A percentile compares a stretch with the other conserved stretches of the same genome.
Evolutionary conservation across 2,797 vertebrate species (phyloP).

Genomic region (Spondyliosoma cantharus): DNA sequence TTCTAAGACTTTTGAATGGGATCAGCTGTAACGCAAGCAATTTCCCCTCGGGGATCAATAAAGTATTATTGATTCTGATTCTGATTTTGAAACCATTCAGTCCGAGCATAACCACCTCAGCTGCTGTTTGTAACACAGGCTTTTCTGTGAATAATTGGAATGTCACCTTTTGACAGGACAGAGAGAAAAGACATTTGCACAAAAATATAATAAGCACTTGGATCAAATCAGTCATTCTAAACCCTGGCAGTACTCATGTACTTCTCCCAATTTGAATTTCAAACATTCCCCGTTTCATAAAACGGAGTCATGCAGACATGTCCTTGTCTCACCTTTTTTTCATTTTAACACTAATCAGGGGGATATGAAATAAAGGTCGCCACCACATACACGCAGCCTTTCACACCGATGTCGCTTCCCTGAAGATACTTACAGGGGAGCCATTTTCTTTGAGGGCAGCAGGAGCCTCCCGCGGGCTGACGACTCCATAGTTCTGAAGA

Average conservation of each 20-base stretch:
- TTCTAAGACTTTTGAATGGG: too few relatives aligned
- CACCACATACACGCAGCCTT: slow-evolving; percentile 2
- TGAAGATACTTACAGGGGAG: slow-evolving; percentile 81
- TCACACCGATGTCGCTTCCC: slow-evolving; percentile 29
- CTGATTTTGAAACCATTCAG: too few relatives aligned
- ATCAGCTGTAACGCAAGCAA: too few relatives aligned
- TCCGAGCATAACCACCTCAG: background rate
- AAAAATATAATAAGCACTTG: background rate
- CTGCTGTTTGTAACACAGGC: background rate
- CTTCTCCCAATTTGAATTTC: background rate
- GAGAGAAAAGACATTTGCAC: background rate
- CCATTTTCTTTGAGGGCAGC: slow-evolving; percentile 80
- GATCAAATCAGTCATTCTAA: background rate
- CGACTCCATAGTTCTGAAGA: slow-evolving; percentile 70
- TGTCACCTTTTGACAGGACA: background rate
- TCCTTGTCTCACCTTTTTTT: slow-evolving; percentile 10
- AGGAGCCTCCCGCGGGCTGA: slow-evolving; percentile 68
- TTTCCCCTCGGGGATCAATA: too few relatives aligned
- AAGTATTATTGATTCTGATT: too few relatives aligned
- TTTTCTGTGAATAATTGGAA: background rate
- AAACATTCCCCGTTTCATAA: background rate
- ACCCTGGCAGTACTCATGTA: too few relatives aligned
- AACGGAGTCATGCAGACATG: background rate
- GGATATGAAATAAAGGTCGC: slow-evolving; percentile 11
- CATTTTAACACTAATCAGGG: background rate